These are phyloP conservation scores for Microplitis mediator DNA, from an alignment of 1,140 invertebrate genomes.

Conservation along the genomic window DNA sequence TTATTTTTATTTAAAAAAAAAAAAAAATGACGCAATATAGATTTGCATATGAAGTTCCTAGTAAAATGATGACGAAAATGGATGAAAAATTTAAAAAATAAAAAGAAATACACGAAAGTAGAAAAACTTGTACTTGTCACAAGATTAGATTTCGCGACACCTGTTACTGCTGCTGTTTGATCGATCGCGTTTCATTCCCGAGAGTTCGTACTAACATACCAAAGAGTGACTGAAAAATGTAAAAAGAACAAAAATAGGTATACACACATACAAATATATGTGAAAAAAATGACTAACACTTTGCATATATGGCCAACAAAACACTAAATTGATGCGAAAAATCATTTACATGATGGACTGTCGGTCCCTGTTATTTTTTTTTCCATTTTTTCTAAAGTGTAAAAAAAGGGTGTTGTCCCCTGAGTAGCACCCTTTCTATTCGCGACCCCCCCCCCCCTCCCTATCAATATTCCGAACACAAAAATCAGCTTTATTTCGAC, in stretches of 20 bases:
- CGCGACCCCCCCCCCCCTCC: constrained; percentile 44
- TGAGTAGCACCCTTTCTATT: constrained; percentile 42
- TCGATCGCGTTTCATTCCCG: constrained; percentile 51
- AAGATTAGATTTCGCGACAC: constrained; percentile 43
- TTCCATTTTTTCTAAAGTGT: constrained; percentile 9
- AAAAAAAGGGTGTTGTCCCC: constrained; percentile 14
- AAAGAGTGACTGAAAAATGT: neutral
- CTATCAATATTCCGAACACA: constrained; percentile 59
- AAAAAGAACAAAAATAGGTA: constrained; percentile 28
- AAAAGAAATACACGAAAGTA: constrained; percentile 44
- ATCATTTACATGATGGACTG: neutral
- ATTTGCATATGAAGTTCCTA: neutral
- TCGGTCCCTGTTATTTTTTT: neutral
- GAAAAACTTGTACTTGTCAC: constrained; percentile 57
- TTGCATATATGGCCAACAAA: neutral
- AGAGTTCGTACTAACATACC: constrained; percentile 35
- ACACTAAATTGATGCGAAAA: neutral
- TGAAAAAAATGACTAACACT: neutral
- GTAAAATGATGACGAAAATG: constrained; percentile 6
- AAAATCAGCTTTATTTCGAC: constrained; percentile 62
- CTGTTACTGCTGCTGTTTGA: constrained; percentile 55
- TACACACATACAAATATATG: no score
- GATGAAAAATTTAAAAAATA: constrained; percentile 6
- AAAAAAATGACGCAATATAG: neutral
- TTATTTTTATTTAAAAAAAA: neutral